Base-by-base conservation (phyloP, 2,888 invertebrate genomes). In the Stictocephala bisonia region DNA sequence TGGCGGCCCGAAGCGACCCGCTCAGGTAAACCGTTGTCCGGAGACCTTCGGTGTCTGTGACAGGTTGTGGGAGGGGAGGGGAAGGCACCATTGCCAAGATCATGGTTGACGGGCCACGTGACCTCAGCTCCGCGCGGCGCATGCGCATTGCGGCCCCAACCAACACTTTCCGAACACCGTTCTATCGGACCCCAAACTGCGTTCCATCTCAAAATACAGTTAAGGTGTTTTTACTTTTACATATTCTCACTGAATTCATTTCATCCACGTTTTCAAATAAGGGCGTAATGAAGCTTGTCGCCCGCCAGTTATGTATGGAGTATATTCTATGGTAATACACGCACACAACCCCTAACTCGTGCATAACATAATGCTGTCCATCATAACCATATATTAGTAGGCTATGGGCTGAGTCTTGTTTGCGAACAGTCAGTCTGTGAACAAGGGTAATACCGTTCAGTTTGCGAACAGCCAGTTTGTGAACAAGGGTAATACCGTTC, bases 71-170 rank as follows among this genome's bases (percentile, higher is more conserved):
- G 75, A 44, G 74, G 67, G 35, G 71, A 72, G 75, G 68, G 72
- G 73, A 73, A 50, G 58, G 72, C 67, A 77, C 79, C 86, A 87
- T 86, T 87, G 87, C 87, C 88, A 88, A 88, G 87, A 87, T 87
- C 88, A 87, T 85, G 87, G 87, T 83, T 85, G 76, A 73, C 77
- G 41, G 29, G 40, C 68, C 64, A 73, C 72, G 67, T 53, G 64
- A 69, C 56, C 60, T 24, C 6, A 15, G 24, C 2, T 44, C 2
- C 15, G 68, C 53, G 64, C 2, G 13, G 68, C 53, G 64, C 71
- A 66, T 50, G 72, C 72, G 48, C 51, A 29, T n/a, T 31, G 56
- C 64, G 31, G 29, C 40, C 11, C 15, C 15, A 27, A 26, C 15
- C 58, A 27, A 15, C 27, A 51, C 58, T 41, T 35, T 26, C 31